Conservation (phyloP, 1,140 invertebrate genomes). For the Hydropsyche tenuis region DNA sequence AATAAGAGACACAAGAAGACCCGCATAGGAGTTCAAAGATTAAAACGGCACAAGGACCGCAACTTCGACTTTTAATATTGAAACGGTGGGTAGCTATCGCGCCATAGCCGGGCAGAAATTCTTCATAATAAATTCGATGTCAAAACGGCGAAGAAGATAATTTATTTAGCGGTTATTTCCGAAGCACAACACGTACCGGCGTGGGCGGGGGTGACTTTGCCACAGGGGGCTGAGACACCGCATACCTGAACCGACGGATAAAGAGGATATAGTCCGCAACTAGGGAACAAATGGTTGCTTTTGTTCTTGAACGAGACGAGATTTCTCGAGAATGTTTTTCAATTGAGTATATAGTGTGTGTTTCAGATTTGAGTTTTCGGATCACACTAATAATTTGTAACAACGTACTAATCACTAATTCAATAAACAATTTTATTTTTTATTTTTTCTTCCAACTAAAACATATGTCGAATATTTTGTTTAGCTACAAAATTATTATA, state of each 20-base stretch:
- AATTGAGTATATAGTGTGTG: not conserved
- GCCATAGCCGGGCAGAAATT: conserved; percentile 7
- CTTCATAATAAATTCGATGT: conserved; percentile 41
- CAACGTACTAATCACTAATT: too few species aligned
- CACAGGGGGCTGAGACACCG: conserved; percentile 11
- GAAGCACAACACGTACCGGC: conserved; percentile 46
- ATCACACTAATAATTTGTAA: too few species aligned
- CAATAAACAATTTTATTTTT: too few species aligned
- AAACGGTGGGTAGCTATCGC: too few species aligned
- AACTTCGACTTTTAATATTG: too few species aligned
- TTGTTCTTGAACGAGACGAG: not conserved
- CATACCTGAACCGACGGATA: conserved; percentile 21
- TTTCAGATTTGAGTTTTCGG: conserved; percentile 4
- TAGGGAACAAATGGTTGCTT: not conserved
- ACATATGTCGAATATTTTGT: too few species aligned
- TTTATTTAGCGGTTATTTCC: conserved; percentile 50
- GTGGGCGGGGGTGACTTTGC: not conserved
- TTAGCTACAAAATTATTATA: too few species aligned
- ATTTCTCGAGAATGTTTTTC: not conserved
- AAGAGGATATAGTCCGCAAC: not conserved
- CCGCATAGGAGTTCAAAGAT: too few species aligned
- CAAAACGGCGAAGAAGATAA: conserved; percentile 49
- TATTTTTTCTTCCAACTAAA: too few species aligned
- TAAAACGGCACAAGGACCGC: too few species aligned
- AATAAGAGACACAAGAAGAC: too few species aligned